Conservation (phyloP, 1,140 invertebrate genomes). For the Bombus difficillimus region DNA sequence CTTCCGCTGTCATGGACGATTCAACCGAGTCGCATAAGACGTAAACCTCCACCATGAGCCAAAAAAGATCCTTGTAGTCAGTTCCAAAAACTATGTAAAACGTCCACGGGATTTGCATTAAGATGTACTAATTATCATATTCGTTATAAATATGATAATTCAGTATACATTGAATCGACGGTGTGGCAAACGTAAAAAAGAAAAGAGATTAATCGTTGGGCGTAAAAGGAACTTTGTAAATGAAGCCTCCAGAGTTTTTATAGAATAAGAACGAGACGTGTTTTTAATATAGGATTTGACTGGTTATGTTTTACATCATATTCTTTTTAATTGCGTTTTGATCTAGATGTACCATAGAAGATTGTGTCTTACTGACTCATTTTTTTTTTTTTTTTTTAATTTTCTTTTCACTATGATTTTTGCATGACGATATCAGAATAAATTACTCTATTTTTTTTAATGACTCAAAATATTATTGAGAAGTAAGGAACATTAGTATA, state of each 20-base stretch:
- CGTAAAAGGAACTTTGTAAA: not conserved
- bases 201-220: constrained; percentile 1
- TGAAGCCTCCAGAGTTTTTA: not conserved
- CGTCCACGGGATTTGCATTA: not conserved
- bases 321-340: not conserved
- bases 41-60: not conserved
- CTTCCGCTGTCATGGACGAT: constrained; percentile 45
- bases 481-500: too few species aligned
- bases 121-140: constrained; percentile 17
- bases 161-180: not conserved
- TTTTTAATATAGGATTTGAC: not conserved
- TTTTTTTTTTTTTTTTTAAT: too few species aligned
- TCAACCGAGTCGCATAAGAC: not conserved
- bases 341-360: not conserved
- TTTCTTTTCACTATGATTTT: too few species aligned
- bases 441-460: too few species aligned
- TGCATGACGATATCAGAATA: too few species aligned
- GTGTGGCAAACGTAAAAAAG: not conserved
- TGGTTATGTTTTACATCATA: not conserved
- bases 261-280: not conserved
- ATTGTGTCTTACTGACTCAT: not conserved
- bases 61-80: not conserved
- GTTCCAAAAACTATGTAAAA: not conserved
- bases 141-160: constrained; percentile 27
- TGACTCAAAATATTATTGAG: too few species aligned